Evolutionary conservation across 2,888 invertebrate species (phyloP).

Genomic region (Acheta domesticus): DNA sequence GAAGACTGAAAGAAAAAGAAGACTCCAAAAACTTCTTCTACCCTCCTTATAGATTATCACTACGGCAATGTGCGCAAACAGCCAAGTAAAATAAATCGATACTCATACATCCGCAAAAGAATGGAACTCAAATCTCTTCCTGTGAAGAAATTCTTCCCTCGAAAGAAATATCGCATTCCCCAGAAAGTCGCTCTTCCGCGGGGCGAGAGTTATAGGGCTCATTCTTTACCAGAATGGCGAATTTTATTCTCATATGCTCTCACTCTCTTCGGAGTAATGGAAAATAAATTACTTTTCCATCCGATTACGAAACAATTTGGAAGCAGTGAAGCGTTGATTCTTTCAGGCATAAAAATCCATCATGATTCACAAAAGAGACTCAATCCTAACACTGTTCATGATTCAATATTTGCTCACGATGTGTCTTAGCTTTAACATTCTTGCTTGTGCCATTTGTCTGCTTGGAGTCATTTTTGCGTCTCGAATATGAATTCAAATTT

Average conservation of each 20-base stretch:
- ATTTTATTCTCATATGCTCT: conserved; percentile 6
- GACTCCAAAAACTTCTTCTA: too few species aligned
- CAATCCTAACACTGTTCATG: too few species aligned
- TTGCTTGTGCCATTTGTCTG: too few species aligned
- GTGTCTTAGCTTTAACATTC: too few species aligned
- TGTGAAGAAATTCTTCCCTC: not conserved
- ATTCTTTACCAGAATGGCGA: not conserved
- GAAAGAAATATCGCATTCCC: not conserved
- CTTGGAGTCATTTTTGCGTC: too few species aligned
- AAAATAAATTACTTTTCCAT: conserved; percentile 9
- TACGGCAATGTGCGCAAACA: not conserved
- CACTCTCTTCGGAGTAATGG: not conserved
- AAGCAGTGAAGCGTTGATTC: not conserved
- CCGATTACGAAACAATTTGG: not conserved
- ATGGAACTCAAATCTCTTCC: conserved; percentile 5
- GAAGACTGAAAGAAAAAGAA: too few species aligned
- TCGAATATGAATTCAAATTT: too few species aligned
- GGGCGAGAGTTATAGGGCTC: not conserved
- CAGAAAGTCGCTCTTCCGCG: not conserved
- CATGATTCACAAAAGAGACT: too few species aligned
- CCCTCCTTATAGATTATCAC: not conserved
- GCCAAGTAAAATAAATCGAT: not conserved
- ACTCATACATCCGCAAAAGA: not conserved
- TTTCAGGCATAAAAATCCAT: too few species aligned
- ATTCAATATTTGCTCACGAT: too few species aligned